phyloP scores from a whole-genome alignment of 2,888 invertebrate species.

The Andrena flavipes region DNA sequence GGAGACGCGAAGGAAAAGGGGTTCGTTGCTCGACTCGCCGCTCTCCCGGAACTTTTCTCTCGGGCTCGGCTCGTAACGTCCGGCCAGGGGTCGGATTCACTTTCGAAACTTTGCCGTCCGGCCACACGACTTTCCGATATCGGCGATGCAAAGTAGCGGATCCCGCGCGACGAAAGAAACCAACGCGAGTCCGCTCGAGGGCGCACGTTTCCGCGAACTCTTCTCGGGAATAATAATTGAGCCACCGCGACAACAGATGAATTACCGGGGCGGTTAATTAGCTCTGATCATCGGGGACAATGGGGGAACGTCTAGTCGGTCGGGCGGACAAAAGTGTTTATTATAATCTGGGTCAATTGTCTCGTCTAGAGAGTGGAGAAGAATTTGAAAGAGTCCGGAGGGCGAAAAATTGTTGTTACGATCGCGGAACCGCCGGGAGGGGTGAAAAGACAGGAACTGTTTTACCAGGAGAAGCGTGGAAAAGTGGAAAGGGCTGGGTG shows the following conservation, averaged over 20 bases:
- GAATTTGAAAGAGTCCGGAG: background rate
- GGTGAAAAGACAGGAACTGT: conserved; percentile 26
- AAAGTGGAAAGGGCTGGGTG: conserved; percentile 49
- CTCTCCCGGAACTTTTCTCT: conserved; percentile 61
- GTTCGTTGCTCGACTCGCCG: conserved; percentile 46
- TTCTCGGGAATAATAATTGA: background rate
- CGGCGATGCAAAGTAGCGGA: background rate
- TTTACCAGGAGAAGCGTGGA: conserved; percentile 18
- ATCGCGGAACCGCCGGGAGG: background rate
- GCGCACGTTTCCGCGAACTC: background rate
- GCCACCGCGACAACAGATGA: background rate
- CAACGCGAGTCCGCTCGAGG: background rate
- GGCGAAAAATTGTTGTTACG: conserved; percentile 41
- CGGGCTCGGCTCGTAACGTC: background rate
- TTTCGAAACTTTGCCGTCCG: conserved; percentile 21
- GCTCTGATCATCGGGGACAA: conserved; percentile 10
- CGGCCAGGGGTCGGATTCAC: conserved; percentile 3
- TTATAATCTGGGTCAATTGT: conserved; percentile 39
- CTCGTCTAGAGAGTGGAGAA: background rate
- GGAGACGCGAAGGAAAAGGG: conserved; percentile 10
- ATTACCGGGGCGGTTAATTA: conserved; percentile 27
- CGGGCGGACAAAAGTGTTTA: conserved; percentile 20
- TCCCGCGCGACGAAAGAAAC: too few relatives aligned
- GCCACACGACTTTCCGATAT: conserved; percentile 17
- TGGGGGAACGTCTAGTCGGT: background rate